Evolutionary conservation across 1,140 invertebrate genomes (phyloP).

Genomic region (Listronotus bonariensis): DNA sequence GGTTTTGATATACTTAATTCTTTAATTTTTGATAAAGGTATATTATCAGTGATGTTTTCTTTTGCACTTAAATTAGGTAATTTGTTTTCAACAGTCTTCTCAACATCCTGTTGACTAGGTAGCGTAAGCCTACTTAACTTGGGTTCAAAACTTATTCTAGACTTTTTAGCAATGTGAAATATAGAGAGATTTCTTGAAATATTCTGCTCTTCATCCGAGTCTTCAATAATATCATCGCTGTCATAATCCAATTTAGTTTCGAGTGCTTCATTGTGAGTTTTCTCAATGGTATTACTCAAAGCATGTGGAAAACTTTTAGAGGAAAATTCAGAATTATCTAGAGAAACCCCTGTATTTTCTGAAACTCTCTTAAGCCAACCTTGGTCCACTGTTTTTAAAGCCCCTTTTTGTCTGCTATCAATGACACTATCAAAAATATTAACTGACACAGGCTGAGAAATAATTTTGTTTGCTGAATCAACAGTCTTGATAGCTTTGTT

Average conservation of each 20-base stretch:
- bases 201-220: slow-evolving; percentile 63
- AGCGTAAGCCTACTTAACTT: slow-evolving; percentile 6
- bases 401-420: slow-evolving; percentile 37
- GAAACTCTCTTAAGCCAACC: slow-evolving; percentile 51
- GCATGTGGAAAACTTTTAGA: background rate
- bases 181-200: slow-evolving; percentile 25
- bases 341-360: slow-evolving; percentile 35
- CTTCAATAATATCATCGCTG: slow-evolving; percentile 66
- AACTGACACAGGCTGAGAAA: slow-evolving; percentile 46
- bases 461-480: slow-evolving; percentile 35
- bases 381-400: slow-evolving; percentile 45
- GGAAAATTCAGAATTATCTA: slow-evolving; percentile 25
- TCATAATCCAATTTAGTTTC: slow-evolving; percentile 43
- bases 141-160: slow-evolving; percentile 33
- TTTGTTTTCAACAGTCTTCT: slow-evolving; percentile 1
- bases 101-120: background rate
- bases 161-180: slow-evolving; percentile 50
- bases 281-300: background rate
- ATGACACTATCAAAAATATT: slow-evolving; percentile 56
- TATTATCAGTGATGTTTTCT: slow-evolving; percentile 27
- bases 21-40: slow-evolving; percentile 6
- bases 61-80: slow-evolving; percentile 12
- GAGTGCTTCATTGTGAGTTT: slow-evolving; percentile 16
- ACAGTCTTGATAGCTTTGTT: slow-evolving; percentile 42
- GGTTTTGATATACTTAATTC: background rate